phyloP scores from a whole-genome alignment of 2,888 invertebrate genomes.

The Halictus quadricinctus region DNA sequence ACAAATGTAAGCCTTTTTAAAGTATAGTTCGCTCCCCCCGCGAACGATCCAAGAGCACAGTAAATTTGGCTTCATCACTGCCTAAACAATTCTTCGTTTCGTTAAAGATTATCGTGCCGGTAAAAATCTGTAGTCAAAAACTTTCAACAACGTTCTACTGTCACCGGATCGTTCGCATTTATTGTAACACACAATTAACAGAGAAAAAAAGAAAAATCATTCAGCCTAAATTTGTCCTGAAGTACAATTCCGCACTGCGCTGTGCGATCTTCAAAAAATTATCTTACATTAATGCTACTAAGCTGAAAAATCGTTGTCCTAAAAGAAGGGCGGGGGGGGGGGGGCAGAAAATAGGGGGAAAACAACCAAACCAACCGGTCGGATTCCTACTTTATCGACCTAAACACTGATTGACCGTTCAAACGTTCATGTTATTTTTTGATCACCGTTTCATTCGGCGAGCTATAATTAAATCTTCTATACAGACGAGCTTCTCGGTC shows the following conservation, averaged over 20 bases:
- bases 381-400: slow-evolving; percentile 30
- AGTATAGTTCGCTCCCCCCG: background rate
- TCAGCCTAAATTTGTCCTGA: slow-evolving; percentile 21
- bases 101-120: background rate
- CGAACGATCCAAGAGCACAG: slow-evolving; percentile 5
- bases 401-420: slow-evolving; percentile 8
- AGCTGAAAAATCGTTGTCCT: background rate
- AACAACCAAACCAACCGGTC: background rate
- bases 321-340: background rate
- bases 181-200: background rate
- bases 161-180: background rate
- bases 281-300: slow-evolving; percentile 25
- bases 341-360: background rate
- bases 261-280: slow-evolving; percentile 17
- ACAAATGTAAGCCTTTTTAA: slow-evolving; percentile 18
- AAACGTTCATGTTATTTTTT: background rate
- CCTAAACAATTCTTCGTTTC: background rate
- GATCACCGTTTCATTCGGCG: background rate
- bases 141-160: background rate
- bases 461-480: background rate
- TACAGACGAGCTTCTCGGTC: slow-evolving; percentile 11
- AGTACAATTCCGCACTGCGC: slow-evolving; percentile 26
- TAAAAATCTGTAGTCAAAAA: background rate
- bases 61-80: slow-evolving; percentile 4
- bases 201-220: background rate